These are phyloP conservation scores for Whitmania pigra DNA, from an alignment of 1,140 invertebrate species.

Conservation along the genomic window DNA sequence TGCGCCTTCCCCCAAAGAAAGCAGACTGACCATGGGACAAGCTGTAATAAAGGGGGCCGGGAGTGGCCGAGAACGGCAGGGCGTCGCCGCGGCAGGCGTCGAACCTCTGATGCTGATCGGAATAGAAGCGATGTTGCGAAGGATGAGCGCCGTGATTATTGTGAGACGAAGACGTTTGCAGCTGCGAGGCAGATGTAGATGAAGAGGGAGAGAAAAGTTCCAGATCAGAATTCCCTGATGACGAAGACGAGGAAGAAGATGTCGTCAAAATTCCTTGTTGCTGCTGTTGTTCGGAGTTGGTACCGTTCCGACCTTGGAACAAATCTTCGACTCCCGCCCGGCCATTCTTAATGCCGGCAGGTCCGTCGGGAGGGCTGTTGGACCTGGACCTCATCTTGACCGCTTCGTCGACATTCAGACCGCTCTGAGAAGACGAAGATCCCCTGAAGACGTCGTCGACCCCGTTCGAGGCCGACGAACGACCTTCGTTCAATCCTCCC, in stretches of 20 bases:
- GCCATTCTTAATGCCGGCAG: not conserved
- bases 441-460: not conserved
- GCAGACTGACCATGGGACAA: slow-evolving; percentile 7
- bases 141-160: not conserved
- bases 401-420: not conserved
- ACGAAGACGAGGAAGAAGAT: not conserved
- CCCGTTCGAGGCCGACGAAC: not conserved
- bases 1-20: not conserved
- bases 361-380: not conserved
- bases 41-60: slow-evolving; percentile 3
- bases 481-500: not conserved
- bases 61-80: slow-evolving; percentile 5
- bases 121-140: slow-evolving; percentile 7
- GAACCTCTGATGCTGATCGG: not conserved
- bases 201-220: slow-evolving; percentile 11
- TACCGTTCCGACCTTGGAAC: not conserved
- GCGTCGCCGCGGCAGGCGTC: not conserved
- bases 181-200: not conserved
- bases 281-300: not conserved
- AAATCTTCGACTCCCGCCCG: not conserved
- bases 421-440: not conserved
- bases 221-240: not conserved
- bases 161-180: not conserved
- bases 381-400: not conserved
- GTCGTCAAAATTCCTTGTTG: not conserved